Conservation (phyloP, 1,140 invertebrate species). For the Brachionus sp. region DNA sequence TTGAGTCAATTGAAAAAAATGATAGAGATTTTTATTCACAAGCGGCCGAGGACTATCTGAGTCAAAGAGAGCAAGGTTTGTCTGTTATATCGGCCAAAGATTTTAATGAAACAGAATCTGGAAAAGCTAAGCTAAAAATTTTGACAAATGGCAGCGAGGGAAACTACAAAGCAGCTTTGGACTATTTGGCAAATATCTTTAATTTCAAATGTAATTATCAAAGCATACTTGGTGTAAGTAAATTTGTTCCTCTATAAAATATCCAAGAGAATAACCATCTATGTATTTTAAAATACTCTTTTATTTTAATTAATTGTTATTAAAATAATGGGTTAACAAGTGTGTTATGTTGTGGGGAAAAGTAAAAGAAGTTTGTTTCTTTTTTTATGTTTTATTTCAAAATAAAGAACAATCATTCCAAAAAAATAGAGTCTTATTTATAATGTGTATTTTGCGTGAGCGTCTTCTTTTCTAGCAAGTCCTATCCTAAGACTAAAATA, state of each 20-base stretch:
- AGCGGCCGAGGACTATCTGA: slow-evolving; percentile 9
- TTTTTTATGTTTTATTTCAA: not conserved
- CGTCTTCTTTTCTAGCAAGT: not conserved
- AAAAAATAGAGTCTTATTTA: not conserved
- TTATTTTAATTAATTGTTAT: too few species aligned
- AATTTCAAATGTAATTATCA: slow-evolving; percentile 26
- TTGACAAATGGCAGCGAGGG: not conserved
- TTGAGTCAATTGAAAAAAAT: slow-evolving; percentile 9
- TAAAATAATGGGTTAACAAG: too few species aligned
- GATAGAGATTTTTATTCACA: not conserved
- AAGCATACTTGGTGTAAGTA: slow-evolving; percentile 11
- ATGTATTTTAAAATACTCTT: too few species aligned
- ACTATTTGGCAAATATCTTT: not conserved
- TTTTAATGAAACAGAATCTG: not conserved
- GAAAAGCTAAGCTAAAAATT: not conserved
- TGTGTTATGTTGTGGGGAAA: not conserved
- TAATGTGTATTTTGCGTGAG: not conserved
- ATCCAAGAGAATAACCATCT: too few species aligned
- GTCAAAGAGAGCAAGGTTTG: not conserved
- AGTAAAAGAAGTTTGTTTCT: not conserved
- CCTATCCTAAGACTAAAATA: not conserved
- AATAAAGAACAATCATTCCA: not conserved
- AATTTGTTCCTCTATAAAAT: too few species aligned
- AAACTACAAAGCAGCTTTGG: slow-evolving; percentile 8
- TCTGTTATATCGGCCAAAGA: not conserved